Evolutionary conservation across 1,140 invertebrate species (phyloP), one percentile per base, ranked within the genome.

Genomic region (Euura lappo): DNA sequence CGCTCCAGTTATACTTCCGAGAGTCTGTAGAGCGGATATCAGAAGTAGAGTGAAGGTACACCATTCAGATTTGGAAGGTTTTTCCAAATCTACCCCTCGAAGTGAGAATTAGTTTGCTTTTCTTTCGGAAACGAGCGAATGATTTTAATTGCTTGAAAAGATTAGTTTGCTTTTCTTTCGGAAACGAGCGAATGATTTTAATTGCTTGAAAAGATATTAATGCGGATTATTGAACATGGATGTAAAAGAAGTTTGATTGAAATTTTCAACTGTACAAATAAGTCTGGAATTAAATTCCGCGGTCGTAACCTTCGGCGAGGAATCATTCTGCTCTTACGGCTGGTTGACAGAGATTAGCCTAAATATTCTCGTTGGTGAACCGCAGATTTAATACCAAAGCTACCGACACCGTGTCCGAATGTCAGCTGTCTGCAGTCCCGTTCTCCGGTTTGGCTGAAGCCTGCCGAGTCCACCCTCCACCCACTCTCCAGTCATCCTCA

Each of bases 131-230:
- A 1, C 28, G 28, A 28, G 28, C 28, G 28, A 28, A 28, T 28
- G 28, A 28, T n/a, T 60, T 60, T 28, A 28, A 28, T 28, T 6
- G 51, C 51, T 60, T 60, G 51, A 60, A 60, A 11, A 3, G 10
- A 60, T 3, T 5, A 60, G 51, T 60, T 60, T 60, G 51, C 51
- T 60, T 60, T 60, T 60, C 51, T 3, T n/a, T n/a, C 2, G n/a
- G 51, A 60, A 60, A 10, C 51, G 51, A 60, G 51, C 51, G n/a
- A 60, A 60, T 10, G n/a, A 60, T 60, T 60, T 60, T 60, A 60
- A 60, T 60, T 6, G 51, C 51, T 60, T 60, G 51, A 60, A 60
- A 11, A 3, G 10, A 60, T 3, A 60, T 60, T n/a, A 8, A 11
- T 5, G 51, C 51, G 10, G 8, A 60, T 60, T 60, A 60, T 60